Percentiles rank a stretch among this genome's conserved stretches.
Conservation (phyloP, 2,113 vertebrate genomes). For the Hemiscyllium ocellatum region DNA sequence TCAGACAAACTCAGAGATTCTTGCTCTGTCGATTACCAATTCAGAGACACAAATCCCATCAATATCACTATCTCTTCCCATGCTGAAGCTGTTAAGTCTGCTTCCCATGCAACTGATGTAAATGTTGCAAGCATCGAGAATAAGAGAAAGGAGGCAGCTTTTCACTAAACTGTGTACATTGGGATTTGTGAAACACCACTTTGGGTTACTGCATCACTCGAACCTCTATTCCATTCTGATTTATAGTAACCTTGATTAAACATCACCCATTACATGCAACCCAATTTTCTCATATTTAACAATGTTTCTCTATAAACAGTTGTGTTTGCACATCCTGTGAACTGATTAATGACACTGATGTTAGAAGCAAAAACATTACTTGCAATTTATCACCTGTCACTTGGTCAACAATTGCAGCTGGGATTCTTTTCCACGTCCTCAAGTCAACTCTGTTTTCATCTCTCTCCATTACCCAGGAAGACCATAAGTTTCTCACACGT, state of each 20-base stretch:
- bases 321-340: neutral
- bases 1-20: neutral
- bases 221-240: neutral
- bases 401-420: neutral
- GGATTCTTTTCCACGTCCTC: neutral
- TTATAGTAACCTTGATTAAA: neutral
- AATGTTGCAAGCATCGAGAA: neutral
- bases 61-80: constrained; percentile 6
- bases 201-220: neutral
- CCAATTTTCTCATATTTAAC: neutral
- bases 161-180: neutral
- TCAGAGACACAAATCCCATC: neutral
- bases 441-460: neutral
- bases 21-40: neutral
- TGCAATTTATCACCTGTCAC: neutral
- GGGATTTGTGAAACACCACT: no score
- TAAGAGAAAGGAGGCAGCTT: neutral
- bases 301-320: neutral
- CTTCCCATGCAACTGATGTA: neutral
- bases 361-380: neutral
- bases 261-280: neutral
- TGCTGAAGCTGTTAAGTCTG: neutral
- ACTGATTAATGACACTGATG: neutral
- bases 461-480: neutral
- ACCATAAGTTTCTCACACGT: neutral